A percentile compares a stretch with the other conserved stretches of the same genome.
phyloP scores from a whole-genome alignment of 2,888 invertebrate genomes.

The Lithophane semibrunnea region DNA sequence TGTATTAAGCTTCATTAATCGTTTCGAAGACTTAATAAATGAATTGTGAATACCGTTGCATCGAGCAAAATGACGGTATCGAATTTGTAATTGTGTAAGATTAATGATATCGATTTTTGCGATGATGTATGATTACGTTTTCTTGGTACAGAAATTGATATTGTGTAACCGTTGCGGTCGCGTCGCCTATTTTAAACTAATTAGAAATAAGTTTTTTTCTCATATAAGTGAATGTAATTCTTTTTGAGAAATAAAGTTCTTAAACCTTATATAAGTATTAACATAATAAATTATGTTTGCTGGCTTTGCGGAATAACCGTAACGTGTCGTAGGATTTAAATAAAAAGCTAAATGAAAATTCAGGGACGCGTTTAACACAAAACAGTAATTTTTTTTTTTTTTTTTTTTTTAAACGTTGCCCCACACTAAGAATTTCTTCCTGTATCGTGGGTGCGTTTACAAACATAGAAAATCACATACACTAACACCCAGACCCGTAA shows the following conservation, averaged over 20 bases:
- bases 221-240: too few relatives aligned
- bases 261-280: too few relatives aligned
- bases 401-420: too few relatives aligned
- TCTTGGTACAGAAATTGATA: slow-evolving; percentile 35
- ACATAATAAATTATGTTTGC: background rate
- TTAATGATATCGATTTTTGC: slow-evolving; percentile 56
- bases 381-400: too few relatives aligned
- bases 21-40: slow-evolving; percentile 72
- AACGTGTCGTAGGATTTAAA: background rate
- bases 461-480: too few relatives aligned
- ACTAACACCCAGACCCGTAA: too few relatives aligned
- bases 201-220: too few relatives aligned
- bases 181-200: too few relatives aligned
- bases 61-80: slow-evolving; percentile 30
- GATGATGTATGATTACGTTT: slow-evolving; percentile 32
- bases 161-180: too few relatives aligned
- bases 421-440: too few relatives aligned
- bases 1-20: slow-evolving; percentile 75
- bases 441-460: too few relatives aligned
- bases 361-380: background rate
- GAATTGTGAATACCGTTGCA: slow-evolving; percentile 42
- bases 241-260: too few relatives aligned
- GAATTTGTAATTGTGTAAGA: slow-evolving; percentile 37
- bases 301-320: background rate
- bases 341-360: background rate